Percentiles rank a stretch among this genome's conserved stretches.
Conservation (phyloP, 2,888 invertebrate genomes). For the Lucinisca nassula region DNA sequence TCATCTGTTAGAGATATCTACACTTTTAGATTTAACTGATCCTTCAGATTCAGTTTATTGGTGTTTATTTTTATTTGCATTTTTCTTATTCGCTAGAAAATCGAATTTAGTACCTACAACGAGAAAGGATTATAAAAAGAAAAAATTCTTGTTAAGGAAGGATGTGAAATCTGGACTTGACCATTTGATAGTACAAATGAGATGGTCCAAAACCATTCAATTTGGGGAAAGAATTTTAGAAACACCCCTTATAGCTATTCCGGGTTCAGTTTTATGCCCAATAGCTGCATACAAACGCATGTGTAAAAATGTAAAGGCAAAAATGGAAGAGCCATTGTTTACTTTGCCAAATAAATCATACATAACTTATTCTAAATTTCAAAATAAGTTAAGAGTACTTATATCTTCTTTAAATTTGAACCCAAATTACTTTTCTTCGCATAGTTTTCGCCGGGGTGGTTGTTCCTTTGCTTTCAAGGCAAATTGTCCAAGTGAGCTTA, state of each 20-base stretch:
- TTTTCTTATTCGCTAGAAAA: background rate
- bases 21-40: background rate
- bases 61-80: background rate
- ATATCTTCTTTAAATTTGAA: background rate
- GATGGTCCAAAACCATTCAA: background rate
- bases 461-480: background rate
- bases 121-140: background rate
- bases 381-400: background rate
- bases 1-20: background rate
- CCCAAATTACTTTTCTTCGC: background rate
- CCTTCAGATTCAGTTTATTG: background rate
- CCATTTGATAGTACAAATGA: background rate
- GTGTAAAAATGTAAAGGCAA: background rate
- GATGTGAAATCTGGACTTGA: background rate
- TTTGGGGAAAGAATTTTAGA: background rate
- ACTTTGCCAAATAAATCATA: background rate
- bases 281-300: background rate
- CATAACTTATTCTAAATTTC: background rate
- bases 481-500: background rate
- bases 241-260: background rate
- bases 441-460: background rate
- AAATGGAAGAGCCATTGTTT: background rate
- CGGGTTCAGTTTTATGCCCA: background rate
- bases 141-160: background rate
- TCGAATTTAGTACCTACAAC: background rate